A percentile compares a stretch with the other conserved stretches of the same genome.
These are phyloP conservation scores for Plagodis pulveraria DNA, from an alignment of 2,888 invertebrate genomes.

Conservation along the genomic window DNA sequence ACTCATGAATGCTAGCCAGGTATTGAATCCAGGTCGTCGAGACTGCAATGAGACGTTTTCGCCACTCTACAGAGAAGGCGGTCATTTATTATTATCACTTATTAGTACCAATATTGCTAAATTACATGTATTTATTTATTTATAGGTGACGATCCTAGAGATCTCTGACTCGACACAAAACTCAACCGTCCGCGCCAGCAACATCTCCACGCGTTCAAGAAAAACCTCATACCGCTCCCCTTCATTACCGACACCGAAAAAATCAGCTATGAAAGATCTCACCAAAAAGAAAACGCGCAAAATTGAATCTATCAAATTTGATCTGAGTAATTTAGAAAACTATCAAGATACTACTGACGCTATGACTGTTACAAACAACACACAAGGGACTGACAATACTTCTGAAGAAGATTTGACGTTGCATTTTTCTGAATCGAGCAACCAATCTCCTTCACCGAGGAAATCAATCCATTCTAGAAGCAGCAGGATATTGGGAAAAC, in stretches of 20 bases:
- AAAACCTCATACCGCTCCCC: conserved; percentile 38
- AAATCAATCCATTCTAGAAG: conserved; percentile 57
- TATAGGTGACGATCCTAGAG: conserved; percentile 53
- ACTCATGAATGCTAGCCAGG: too few relatives aligned
- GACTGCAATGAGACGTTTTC: too few relatives aligned
- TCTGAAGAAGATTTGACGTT: conserved; percentile 52
- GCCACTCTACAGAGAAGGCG: too few relatives aligned
- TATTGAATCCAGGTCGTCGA: too few relatives aligned
- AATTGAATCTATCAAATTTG: conserved; percentile 74
- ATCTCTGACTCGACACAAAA: conserved; percentile 46
- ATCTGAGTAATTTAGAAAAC: conserved; percentile 67
- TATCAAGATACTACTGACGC: conserved; percentile 38
- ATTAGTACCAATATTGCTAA: too few relatives aligned
- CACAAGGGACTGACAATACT: conserved; percentile 18
- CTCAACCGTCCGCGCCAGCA: conserved; percentile 30
- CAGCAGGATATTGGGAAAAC: conserved; percentile 50
- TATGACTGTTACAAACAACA: conserved; percentile 33
- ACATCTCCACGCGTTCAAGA: conserved; percentile 30
- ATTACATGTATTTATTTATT: neutral
- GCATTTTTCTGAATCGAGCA: conserved; percentile 54
- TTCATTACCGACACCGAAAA: conserved; percentile 51
- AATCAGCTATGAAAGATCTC: conserved; percentile 69
- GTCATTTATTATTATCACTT: too few relatives aligned
- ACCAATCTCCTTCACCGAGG: conserved; percentile 52
- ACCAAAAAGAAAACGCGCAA: conserved; percentile 54